Base-by-base conservation (phyloP, 1,140 invertebrate species). In the Bursaphelenchus mucronatus region DNA sequence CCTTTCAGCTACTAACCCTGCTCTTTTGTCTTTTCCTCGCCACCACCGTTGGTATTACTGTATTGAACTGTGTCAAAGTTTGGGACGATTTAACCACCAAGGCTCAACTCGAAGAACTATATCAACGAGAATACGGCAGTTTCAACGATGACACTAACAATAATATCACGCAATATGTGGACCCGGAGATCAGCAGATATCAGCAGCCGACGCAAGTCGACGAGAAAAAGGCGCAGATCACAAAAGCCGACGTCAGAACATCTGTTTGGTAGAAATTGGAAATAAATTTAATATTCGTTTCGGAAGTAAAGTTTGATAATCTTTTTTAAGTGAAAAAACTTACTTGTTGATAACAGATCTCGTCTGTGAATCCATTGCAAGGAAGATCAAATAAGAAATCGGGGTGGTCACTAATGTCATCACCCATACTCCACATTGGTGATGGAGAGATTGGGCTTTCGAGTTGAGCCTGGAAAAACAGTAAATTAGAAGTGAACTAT, bases 301-400 rank as follows among this genome's bases (percentile, higher is more conserved):
- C 5, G 15, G 15, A 50, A 15, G 5, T 30, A 17, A 15, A 50
- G 15, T 30, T 17, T 50, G 15, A 50, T 17, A 3, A 3, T 17
- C 5, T 39, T 43, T 47, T 10, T 62, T 3, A 61, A 50, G 9
- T 17, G 49, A 45, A 8, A 15, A 4, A 46, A 39, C 45, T 43
- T 7, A 76, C 75, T 62, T 80, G 78, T 50, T 81, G 67, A 59
- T 62, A 81, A 54, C 78, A 80, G 54, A 80, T 81, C 40, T 81
- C 78, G 62, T 80, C 78, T 10, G 73, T 80, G 63, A 67, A 81
- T 4, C 76, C 76, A 46, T 63, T 63, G 53, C 78, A 80, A 3
- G 76, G 72, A 47, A 74, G 44, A 51, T 75, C 67, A n/a, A 79
- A 71, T 41, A 68, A 68, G 51, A 63, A 74, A 17, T 76, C 66